These are phyloP conservation scores for Benthosema pterotum DNA, from an alignment of 2,797 vertebrate species.

Conservation along the genomic window DNA sequence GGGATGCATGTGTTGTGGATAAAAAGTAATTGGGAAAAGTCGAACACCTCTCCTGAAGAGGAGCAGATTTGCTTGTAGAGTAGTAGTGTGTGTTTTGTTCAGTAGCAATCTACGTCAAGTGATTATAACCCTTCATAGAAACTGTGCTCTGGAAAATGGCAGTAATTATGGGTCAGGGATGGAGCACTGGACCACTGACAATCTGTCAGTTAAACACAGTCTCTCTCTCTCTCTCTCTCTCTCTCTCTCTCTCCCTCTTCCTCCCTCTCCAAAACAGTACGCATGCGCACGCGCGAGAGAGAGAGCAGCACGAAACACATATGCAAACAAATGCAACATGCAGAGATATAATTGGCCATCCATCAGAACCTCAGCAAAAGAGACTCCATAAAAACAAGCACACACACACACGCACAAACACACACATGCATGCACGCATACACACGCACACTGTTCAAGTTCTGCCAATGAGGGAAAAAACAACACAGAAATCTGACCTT, in stretches of 20 bases:
- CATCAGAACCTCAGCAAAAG: neutral
- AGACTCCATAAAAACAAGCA: neutral
- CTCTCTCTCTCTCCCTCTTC: neutral
- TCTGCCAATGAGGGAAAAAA: constrained; percentile 32
- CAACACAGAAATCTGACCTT: constrained; percentile 32
- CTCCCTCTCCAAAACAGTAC: neutral
- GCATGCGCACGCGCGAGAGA: constrained; percentile 9
- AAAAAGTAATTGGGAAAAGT: neutral
- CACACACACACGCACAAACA: neutral
- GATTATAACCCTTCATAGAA: constrained; percentile 37
- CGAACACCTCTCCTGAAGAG: constrained; percentile 7
- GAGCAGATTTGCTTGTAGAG: neutral
- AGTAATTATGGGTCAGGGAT: constrained; percentile 36
- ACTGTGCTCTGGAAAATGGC: constrained; percentile 12
- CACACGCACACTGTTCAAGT: constrained; percentile 6
- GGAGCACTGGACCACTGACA: constrained; percentile 33
- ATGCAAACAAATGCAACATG: neutral
- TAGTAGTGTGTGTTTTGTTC: constrained; percentile 20
- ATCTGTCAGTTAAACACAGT: constrained; percentile 1
- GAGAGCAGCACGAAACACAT: too few relatives aligned
- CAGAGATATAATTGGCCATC: neutral
- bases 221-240: neutral
- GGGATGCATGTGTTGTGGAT: neutral
- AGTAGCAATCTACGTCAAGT: constrained; percentile 9
- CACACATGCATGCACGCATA: neutral